Base-by-base conservation (phyloP, 2,797 vertebrate species). In the Mastacembelus armatus region DNA sequence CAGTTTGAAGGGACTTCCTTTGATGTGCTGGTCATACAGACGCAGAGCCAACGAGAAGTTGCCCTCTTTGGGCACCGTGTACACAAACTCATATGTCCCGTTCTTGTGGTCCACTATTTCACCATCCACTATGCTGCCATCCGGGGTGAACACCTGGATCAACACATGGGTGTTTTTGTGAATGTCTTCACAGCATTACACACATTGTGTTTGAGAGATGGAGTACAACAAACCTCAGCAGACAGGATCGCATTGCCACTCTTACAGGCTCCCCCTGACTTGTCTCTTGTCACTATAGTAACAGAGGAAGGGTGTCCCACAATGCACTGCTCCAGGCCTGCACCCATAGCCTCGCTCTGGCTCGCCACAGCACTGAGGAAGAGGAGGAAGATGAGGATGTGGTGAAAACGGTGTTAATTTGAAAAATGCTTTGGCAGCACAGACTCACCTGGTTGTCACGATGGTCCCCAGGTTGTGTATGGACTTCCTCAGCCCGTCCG, bases 81-180 rank as follows among this genome's bases (percentile, higher is more conserved):
- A 99, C 35, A 98, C 86, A 83, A 98, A 98, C 79, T 99, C 97
- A 0, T 99, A 99, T 3, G 96, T 99, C 57, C 98, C 98, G 0
- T 99, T 99, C 84, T 98, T 99, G 85, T 97, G 96, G 89, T 99
- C 98, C 67, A 99, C 87, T 44, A 99, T 95, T 83, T 99, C 97
- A 0, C 97, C 97, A 1, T 99, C 94, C 0, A 96, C 96, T 4
- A 98, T 95, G 15, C 97, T 99, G 40, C 98, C 98, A 1, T 98
- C 96, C 0, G 98, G 98, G 0, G 97, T 98, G 87, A 94, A 98
- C 4, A 99, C 91, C 91, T 92, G 77, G 0, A 45, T 9, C 1
- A 0, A 66, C 42, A 66, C 21, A 44, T 0, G 0, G 4, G 2
- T 1, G 15, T n/a, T 32, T 15, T 8, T 27, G 30, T 18, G 2